A percentile compares a stretch with the other conserved stretches of the same genome.
Conservation (phyloP, 1,140 invertebrate species). For the Rhyacophila brunnea region DNA sequence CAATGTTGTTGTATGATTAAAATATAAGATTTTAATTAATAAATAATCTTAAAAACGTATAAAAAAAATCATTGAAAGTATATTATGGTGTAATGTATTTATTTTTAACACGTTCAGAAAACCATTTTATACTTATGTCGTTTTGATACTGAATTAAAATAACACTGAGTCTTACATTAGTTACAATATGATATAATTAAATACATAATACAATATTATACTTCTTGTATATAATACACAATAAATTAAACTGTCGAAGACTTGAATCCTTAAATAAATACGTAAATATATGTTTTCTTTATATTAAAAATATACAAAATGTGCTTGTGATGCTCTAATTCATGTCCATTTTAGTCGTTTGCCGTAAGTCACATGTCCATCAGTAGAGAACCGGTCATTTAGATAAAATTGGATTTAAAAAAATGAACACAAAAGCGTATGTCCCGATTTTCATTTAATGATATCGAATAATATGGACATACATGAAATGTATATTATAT, state of each 20-base stretch:
- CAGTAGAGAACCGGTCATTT: constrained; percentile 16
- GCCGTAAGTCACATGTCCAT: constrained; percentile 29
- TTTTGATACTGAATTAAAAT: too few relatives aligned
- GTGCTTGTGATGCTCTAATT: constrained; percentile 30
- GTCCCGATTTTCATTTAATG: too few relatives aligned
- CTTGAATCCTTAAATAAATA: constrained; percentile 30
- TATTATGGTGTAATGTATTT: constrained; percentile 1
- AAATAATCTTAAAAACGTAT: too few relatives aligned
- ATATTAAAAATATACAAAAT: constrained; percentile 37
- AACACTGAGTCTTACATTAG: too few relatives aligned
- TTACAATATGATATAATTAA: too few relatives aligned
- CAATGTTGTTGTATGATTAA: not conserved
- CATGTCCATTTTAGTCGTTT: constrained; percentile 31
- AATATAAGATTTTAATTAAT: too few relatives aligned
- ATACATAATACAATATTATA: not conserved
- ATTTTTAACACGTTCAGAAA: not conserved
- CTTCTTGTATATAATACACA: constrained; percentile 21
- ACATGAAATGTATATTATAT: too few relatives aligned
- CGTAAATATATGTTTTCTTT: constrained; percentile 23
- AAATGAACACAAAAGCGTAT: too few relatives aligned
- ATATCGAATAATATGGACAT: too few relatives aligned
- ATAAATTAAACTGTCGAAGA: constrained; percentile 32
- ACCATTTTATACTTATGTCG: too few relatives aligned
- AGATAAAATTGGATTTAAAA: constrained; percentile 14
- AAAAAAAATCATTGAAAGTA: too few relatives aligned